A percentile compares a stretch with the other conserved stretches of the same genome.
Conservation (phyloP, 2,888 invertebrate genomes). For the Pollenia angustigena region DNA sequence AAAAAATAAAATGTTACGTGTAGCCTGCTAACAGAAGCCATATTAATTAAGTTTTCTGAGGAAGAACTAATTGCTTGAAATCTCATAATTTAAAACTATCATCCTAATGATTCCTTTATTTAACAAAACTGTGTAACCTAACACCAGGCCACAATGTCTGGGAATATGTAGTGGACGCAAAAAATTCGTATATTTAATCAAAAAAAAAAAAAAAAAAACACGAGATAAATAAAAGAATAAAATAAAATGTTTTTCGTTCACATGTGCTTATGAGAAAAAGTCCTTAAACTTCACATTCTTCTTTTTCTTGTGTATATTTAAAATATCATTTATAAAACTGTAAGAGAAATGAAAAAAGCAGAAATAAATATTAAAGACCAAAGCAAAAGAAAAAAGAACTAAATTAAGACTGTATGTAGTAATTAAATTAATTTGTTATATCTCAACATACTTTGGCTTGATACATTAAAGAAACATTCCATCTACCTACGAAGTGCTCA, state of each 20-base stretch:
- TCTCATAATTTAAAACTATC: neutral
- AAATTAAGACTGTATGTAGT: slow-evolving; percentile 27
- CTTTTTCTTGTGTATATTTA: neutral
- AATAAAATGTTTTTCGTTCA: neutral
- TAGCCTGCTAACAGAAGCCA: neutral
- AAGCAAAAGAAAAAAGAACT: neutral
- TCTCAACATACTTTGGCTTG: slow-evolving; percentile 27
- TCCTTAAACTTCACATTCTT: neutral
- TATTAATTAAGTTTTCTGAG: neutral
- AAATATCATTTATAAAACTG: slow-evolving; percentile 12
- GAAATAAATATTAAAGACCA: neutral
- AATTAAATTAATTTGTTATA: slow-evolving; percentile 43
- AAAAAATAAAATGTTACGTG: no score
- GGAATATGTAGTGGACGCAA: neutral
- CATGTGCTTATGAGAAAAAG: slow-evolving; percentile 17
- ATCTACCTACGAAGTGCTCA: slow-evolving; percentile 1
- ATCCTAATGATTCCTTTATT: neutral
- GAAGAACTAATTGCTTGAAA: neutral
- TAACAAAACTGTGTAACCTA: slow-evolving; percentile 1
- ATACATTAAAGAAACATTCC: slow-evolving; percentile 31
- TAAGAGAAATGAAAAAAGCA: neutral
- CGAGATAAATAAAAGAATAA: neutral
- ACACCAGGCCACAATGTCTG: slow-evolving; percentile 2
- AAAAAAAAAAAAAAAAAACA: no score
- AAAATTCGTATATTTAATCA: neutral